A percentile compares a stretch with the other conserved stretches of the same genome.
Evolutionary conservation across 2,797 vertebrate species (phyloP).

Genomic region (Syngnathus rostellatus): DNA sequence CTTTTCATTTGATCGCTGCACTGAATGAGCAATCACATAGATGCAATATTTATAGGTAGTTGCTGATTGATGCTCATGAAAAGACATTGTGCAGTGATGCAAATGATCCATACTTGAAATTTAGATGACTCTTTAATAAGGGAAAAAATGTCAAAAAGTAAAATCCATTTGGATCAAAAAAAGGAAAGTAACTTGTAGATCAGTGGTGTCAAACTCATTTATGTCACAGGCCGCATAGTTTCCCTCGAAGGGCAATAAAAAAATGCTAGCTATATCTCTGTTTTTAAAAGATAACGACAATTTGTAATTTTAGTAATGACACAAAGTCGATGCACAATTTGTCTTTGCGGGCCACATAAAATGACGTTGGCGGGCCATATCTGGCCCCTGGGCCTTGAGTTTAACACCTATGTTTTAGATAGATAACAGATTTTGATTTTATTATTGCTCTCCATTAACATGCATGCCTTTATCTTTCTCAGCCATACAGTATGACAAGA

Average conservation of each 20-base stretch:
- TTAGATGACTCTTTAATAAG: not conserved
- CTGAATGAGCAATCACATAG: not conserved
- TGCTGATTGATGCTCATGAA: constrained; percentile 19
- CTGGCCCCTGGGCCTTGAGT: too few species aligned
- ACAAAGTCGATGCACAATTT: too few species aligned
- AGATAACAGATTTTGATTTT: not conserved
- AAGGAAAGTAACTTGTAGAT: not conserved
- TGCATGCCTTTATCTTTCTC: not conserved
- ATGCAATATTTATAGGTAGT: constrained; percentile 14
- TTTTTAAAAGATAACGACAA: too few species aligned
- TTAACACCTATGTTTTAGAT: too few species aligned
- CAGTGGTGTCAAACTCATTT: too few species aligned
- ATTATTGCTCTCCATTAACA: not conserved
- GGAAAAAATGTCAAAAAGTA: not conserved
- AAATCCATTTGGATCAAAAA: not conserved
- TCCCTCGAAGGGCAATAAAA: too few species aligned
- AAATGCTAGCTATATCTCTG: too few species aligned
- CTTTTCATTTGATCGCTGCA: constrained; percentile 1
- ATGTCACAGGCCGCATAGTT: too few species aligned
- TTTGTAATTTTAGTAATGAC: too few species aligned
- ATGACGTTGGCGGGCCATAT: too few species aligned
- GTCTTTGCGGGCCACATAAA: too few species aligned
- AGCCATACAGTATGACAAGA: not conserved
- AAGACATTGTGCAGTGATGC: not conserved
- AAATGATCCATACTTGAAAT: constrained; percentile 1